A percentile compares a stretch with the other conserved stretches of the same genome.
These are phyloP conservation scores for Arizona elegans DNA, from an alignment of 2,113 vertebrate genomes.

Conservation along the genomic window DNA sequence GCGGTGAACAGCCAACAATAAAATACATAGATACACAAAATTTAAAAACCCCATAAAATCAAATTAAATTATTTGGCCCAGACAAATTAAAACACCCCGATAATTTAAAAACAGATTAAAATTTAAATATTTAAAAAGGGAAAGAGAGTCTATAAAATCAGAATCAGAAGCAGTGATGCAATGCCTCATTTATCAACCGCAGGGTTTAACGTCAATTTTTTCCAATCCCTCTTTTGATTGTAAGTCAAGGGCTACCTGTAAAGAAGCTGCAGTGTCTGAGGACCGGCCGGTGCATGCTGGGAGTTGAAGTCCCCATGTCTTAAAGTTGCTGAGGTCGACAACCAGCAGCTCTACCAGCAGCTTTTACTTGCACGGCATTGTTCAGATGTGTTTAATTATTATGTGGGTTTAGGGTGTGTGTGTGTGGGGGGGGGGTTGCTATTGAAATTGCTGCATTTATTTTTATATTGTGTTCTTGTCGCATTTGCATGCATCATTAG, in stretches of 20 bases:
- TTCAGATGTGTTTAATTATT: neutral
- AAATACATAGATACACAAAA: too few relatives aligned
- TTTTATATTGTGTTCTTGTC: neutral
- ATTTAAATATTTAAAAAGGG: too few relatives aligned
- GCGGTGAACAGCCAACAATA: too few relatives aligned
- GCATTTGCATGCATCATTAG: neutral
- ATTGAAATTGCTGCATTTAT: neutral
- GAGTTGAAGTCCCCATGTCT: neutral
- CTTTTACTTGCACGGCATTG: neutral
- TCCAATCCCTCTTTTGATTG: neutral
- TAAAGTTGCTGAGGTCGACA: neutral
- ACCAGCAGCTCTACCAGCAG: neutral
- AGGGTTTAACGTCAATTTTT: too few relatives aligned
- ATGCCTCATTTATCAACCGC: neutral
- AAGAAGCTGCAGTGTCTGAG: neutral
- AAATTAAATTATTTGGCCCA: too few relatives aligned
- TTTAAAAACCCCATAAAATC: too few relatives aligned
- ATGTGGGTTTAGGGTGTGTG: neutral
- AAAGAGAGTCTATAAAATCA: too few relatives aligned
- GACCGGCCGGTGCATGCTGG: neutral
- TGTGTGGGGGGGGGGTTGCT: neutral
- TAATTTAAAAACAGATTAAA: too few relatives aligned
- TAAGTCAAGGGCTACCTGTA: neutral
- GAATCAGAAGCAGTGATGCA: neutral
- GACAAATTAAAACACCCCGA: too few relatives aligned